Evolutionary conservation across 1,140 invertebrate genomes (phyloP).

Genomic region (Brachionus angularis): DNA sequence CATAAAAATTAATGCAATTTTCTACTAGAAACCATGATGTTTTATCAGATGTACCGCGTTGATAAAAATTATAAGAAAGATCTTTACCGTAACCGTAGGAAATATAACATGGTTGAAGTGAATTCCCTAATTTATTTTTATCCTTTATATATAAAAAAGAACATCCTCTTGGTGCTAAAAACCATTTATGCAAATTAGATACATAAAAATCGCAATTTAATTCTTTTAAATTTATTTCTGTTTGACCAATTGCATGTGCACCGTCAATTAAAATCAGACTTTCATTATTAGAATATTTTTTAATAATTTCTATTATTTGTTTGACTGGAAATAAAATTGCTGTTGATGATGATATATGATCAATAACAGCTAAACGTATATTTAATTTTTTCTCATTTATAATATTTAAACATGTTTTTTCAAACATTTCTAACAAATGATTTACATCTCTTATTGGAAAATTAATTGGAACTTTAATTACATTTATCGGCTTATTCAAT

Average conservation of each 20-base stretch:
- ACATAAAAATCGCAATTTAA: conserved; percentile 39
- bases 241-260: conserved; percentile 14
- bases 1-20: not conserved
- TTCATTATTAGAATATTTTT: not conserved
- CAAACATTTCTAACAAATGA: not conserved
- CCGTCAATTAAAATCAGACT: conserved; percentile 5
- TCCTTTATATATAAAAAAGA: conserved; percentile 23
- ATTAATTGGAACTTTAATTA: conserved; percentile 2
- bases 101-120: conserved; percentile 14
- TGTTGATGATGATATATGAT: conserved; percentile 21
- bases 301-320: not conserved
- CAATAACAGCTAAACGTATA: conserved; percentile 5
- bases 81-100: conserved; percentile 18
- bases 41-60: conserved; percentile 23
- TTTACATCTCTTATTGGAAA: not conserved
- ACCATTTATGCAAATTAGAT: conserved; percentile 39
- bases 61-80: not conserved
- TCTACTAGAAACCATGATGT: conserved; percentile 2
- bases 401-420: not conserved
- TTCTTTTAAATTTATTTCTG: not conserved
- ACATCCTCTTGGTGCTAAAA: conserved; percentile 21
- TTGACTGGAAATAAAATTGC: conserved; percentile 22
- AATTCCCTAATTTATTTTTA: not conserved
- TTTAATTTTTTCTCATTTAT: not conserved
- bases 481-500: not conserved